Base-by-base conservation (phyloP, 1,140 invertebrate species). In the Zaprionus nigranus region DNA sequence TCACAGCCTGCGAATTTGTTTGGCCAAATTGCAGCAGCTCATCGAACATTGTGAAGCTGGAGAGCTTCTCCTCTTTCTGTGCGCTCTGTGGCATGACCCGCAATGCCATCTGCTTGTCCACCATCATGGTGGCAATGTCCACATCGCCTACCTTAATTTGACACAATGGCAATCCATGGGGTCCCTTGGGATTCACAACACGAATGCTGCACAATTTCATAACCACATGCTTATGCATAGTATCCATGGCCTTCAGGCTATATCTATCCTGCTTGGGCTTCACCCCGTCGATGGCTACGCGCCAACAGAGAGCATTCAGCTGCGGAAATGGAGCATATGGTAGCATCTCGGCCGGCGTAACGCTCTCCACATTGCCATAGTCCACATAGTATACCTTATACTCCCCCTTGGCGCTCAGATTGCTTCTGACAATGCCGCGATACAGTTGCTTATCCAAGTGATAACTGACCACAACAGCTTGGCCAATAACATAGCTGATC, bases 401-500 rank as follows among this genome's bases (percentile, higher is more conserved):
- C 13, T 84, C 86, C 4, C 92, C 87, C 12, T 86, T 62, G 0
- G n/a, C 9, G 20, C 56, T 76, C 0, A 15, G 11, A 3, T 46
- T 34, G 54, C 93, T 87, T 20, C 93, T 34, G 9, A 96, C 93
- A 60, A 92, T 79, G 22, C 94, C 95, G 64, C 96, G 93, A 80
- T 96, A 96, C 93, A 95, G 96, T 12, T 93, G 92, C 3, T 94
- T 92, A 81, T 96, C 94, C 5, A 93, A 15, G 76, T 94, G 94
- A 90, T 94, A 97, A 56, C 93, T 92, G 1, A 94, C 95, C 15
- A 96, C 92, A 74, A 96, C 96, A 0, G 95, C 92, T 64, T 96
- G 94, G 12, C 75, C 82, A 20, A 75, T 76, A 13, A 63, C 75
- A 74, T 66, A 53, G 81, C 73, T 95, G 94, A 95, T 64, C 91